phyloP scores from a whole-genome alignment of 1,140 invertebrate species.

The Cyclina sinensis region DNA sequence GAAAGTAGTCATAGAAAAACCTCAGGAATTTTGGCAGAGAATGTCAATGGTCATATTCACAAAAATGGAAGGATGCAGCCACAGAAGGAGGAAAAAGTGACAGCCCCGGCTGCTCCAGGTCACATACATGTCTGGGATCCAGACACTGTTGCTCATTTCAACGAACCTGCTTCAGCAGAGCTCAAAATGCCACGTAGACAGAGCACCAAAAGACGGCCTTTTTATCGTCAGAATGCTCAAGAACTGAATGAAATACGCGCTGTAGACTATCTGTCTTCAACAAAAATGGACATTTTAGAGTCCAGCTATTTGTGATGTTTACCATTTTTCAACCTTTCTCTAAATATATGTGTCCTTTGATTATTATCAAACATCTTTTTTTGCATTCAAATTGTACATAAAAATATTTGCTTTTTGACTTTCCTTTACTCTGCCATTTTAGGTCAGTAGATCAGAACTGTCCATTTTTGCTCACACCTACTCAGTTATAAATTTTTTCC shows the following conservation, averaged over 20 bases:
- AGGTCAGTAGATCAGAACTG: neutral
- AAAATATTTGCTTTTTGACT: neutral
- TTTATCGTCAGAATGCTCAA: constrained; percentile 62
- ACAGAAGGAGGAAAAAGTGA: neutral
- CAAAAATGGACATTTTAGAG: constrained; percentile 1
- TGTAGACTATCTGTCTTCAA: neutral
- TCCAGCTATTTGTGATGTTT: constrained; percentile 52
- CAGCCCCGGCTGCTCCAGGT: constrained; percentile 18
- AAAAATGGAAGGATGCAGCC: constrained; percentile 22
- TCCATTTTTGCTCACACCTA: neutral
- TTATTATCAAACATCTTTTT: neutral
- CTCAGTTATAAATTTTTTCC: neutral
- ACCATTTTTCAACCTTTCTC: constrained; percentile 13
- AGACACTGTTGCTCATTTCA: constrained; percentile 25
- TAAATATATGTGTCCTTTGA: neutral
- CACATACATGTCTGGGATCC: constrained; percentile 49
- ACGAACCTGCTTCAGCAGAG: constrained; percentile 29
- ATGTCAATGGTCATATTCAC: constrained; percentile 41
- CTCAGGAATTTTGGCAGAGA: neutral
- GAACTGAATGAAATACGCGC: constrained; percentile 51
- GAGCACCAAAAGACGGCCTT: constrained; percentile 55
- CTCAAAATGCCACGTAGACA: constrained; percentile 19
- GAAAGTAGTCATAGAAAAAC: neutral
- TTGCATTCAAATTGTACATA: neutral
- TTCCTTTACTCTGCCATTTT: neutral